Evolutionary conservation across 2,888 invertebrate genomes (phyloP).

Genomic region (Ectemnius continuus): DNA sequence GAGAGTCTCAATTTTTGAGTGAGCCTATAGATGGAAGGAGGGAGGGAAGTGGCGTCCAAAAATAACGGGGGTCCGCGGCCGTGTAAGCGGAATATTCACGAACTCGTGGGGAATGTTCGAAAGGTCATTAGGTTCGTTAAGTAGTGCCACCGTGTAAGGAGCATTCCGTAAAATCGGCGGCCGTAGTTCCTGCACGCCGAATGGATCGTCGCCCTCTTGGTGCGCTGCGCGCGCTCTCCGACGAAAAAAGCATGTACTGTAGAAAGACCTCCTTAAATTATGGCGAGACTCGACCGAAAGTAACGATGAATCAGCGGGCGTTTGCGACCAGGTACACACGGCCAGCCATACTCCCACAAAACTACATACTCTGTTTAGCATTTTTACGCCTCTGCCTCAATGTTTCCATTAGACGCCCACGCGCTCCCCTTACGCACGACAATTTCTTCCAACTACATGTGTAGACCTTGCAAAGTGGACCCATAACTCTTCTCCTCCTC

Average conservation of each 20-base stretch:
- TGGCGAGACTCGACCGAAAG: not conserved
- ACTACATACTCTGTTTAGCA: too few species aligned
- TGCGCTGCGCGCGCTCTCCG: constrained; percentile 11
- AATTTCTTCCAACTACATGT: too few species aligned
- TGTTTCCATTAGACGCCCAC: too few species aligned
- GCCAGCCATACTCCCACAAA: not conserved
- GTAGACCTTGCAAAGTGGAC: too few species aligned
- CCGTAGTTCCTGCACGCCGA: constrained; percentile 55
- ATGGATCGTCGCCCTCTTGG: constrained; percentile 44
- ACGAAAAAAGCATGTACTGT: constrained; percentile 12
- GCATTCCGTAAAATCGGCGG: constrained; percentile 55
- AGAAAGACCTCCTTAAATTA: constrained; percentile 36
- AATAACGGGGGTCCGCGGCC: constrained; percentile 8
- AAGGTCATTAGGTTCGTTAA: constrained; percentile 21
- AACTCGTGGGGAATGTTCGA: constrained; percentile 29
- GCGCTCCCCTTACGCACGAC: too few species aligned
- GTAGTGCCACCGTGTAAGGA: constrained; percentile 30
- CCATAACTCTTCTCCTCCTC: too few species aligned
- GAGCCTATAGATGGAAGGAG: not conserved
- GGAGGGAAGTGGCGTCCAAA: not conserved
- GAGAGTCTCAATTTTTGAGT: too few species aligned
- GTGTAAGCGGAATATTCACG: constrained; percentile 16
- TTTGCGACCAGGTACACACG: constrained; percentile 8
- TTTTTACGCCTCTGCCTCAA: too few species aligned
- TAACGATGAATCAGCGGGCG: constrained; percentile 35